These are phyloP conservation scores for Tamandua tetradactyla DNA, from an alignment of 2,797 vertebrate species.

Conservation along the genomic window DNA sequence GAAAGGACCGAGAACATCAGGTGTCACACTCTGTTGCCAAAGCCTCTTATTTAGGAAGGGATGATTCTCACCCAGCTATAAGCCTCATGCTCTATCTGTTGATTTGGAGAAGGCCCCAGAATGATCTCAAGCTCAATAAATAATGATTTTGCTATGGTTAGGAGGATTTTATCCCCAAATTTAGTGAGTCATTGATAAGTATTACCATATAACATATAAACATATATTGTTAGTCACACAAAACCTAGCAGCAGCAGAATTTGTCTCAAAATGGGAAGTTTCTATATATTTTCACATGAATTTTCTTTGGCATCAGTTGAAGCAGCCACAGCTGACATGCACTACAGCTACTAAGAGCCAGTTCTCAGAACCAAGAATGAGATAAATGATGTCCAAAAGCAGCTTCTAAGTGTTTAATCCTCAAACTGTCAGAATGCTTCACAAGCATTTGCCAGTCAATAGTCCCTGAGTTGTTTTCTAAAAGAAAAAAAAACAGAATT, in stretches of 20 bases:
- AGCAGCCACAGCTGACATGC: background rate
- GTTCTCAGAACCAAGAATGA: background rate
- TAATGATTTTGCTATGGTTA: background rate
- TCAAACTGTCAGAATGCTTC: background rate
- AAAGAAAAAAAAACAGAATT: background rate
- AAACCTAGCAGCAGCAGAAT: background rate
- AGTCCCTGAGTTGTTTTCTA: background rate
- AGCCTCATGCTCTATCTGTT: background rate
- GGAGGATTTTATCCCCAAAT: background rate
- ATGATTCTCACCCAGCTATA: background rate
- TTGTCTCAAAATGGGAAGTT: background rate
- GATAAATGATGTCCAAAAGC: background rate
- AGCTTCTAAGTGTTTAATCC: background rate
- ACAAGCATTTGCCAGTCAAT: background rate
- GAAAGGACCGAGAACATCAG: background rate
- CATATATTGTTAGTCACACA: background rate
- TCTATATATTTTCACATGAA: slow-evolving; percentile 25
- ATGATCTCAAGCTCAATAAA: slow-evolving; percentile 23
- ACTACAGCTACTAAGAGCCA: background rate
- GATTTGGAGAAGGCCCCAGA: background rate
- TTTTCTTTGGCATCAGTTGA: background rate
- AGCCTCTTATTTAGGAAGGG: background rate
- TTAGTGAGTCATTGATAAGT: background rate
- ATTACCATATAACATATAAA: too few relatives aligned
- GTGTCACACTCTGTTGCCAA: background rate